phyloP scores from a whole-genome alignment of 2,888 invertebrate species.

The Pegoplata infirma region DNA sequence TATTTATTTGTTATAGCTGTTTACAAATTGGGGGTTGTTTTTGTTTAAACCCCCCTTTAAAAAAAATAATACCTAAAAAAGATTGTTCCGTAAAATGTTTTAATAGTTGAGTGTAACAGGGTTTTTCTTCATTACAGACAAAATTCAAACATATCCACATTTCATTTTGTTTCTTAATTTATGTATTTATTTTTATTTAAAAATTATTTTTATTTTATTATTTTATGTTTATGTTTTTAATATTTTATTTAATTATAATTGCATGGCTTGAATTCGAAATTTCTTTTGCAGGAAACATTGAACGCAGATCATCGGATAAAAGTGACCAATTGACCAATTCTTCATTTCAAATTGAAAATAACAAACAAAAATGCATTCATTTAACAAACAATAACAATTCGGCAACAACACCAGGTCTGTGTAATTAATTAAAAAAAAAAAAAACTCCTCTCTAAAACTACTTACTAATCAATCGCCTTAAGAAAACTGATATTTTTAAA shows the following conservation, averaged over 20 bases:
- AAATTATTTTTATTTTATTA: constrained; percentile 11
- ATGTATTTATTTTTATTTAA: neutral
- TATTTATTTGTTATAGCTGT: too few relatives aligned
- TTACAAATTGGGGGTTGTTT: too few relatives aligned
- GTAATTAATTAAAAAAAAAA: constrained; percentile 67
- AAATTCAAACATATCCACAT: neutral
- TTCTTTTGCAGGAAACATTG: constrained; percentile 78
- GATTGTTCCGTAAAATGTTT: too few relatives aligned
- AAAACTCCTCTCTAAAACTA: neutral
- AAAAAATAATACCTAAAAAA: too few relatives aligned
- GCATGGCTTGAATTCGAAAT: constrained; percentile 78
- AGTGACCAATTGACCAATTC: constrained; percentile 78
- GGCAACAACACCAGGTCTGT: constrained; percentile 79
- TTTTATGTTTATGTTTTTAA: constrained; percentile 44
- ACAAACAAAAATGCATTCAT: constrained; percentile 77
- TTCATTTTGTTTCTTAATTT: constrained; percentile 35
- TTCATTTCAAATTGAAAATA: constrained; percentile 77
- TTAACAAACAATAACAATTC: constrained; percentile 78
- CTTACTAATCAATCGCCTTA: neutral
- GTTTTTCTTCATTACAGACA: constrained; percentile 28
- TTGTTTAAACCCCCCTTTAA: too few relatives aligned
- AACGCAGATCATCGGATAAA: constrained; percentile 78
- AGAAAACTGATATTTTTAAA: neutral
- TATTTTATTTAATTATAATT: constrained; percentile 69
- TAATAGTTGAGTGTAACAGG: too few relatives aligned